Evolutionary conservation across 2,888 invertebrate species (phyloP), one percentile per base, ranked within the genome.

Genomic region (Uloborus plumipes): DNA sequence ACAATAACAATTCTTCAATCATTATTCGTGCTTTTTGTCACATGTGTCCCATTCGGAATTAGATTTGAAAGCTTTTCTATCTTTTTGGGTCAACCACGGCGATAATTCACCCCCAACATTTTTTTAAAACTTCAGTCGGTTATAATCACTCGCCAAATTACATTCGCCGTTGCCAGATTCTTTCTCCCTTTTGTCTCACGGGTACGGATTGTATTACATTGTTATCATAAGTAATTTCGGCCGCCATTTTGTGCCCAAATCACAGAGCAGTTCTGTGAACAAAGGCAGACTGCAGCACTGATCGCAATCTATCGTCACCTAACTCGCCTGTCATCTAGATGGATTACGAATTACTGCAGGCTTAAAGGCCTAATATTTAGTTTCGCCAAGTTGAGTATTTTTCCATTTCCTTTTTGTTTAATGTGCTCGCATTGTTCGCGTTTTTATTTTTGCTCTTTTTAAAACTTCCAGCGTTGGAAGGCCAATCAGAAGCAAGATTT

Each of bases 161-260:
- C 73, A 49, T 51, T 64, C 73, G 53, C 31, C 15, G 31, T 61
- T 47, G 55, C 47, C 66, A 59, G 47, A 22, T 47, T 18, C 39
- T 49, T 61, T 50, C 61, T 59, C 31, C 50, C 53, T 66, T 72
- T 67, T 80, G 61, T 80, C 79, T 80, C 79, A 73, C 79, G 79
- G 73, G 78, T 69, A 51, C 51, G 49, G 66, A 66, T 71, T 64
- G 58, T 22, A 64, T 78, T 78, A 64, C 77, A 70, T 78, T 78
- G 64, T 65, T 76, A 26, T 61, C 26, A 49, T 20, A 15, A 13
- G 65, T 16, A 39, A 39, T 39, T 64, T 64, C 39, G 39, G n/a
- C 49, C 65, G 47, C 65, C 39, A 47, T 61, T 61, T 61, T 61
- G 61, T 26, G 31, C 26, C 61, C n/a, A 20, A 55, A 55, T 55